These are phyloP conservation scores for Axinella damicornis DNA, from an alignment of 37 sponge, comb jelly and placozoan species.

Conservation along the genomic window DNA sequence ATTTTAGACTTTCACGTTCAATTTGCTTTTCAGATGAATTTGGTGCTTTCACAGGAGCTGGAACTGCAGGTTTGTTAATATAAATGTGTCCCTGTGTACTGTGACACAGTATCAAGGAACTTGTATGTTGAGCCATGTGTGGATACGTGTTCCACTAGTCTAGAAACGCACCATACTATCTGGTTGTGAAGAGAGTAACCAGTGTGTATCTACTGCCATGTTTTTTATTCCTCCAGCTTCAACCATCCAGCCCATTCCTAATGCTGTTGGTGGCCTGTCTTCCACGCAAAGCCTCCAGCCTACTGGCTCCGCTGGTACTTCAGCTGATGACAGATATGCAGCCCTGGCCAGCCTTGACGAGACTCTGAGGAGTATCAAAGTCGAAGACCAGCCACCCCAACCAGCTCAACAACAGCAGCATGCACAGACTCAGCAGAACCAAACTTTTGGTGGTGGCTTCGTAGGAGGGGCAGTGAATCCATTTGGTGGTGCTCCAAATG, in stretches of 20 bases:
- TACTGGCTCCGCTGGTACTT: neutral
- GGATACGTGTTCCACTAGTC: too few relatives aligned
- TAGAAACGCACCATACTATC: too few relatives aligned
- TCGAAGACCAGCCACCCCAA: conserved; percentile 54
- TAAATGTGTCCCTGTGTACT: too few relatives aligned
- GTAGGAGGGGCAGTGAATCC: conserved; percentile 37
- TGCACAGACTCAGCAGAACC: neutral
- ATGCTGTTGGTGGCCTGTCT: too few relatives aligned
- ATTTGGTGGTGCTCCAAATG: neutral
- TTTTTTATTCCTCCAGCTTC: too few relatives aligned
- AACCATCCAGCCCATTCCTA: too few relatives aligned
- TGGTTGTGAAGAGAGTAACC: too few relatives aligned
- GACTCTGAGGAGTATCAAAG: conserved; percentile 48
- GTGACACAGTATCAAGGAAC: too few relatives aligned
- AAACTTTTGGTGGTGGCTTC: neutral
- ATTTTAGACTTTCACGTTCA: too few relatives aligned
- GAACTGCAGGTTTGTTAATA: neutral
- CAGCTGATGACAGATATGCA: conserved; percentile 66
- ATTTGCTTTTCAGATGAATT: conserved; percentile 42
- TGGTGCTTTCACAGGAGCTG: conserved; percentile 62
- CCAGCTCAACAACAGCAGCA: conserved; percentile 22
- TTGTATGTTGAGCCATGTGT: too few relatives aligned
- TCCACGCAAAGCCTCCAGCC: neutral
- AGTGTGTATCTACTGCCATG: too few relatives aligned
- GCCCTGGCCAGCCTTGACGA: conserved; percentile 71